Base-by-base conservation (phyloP, 2,888 invertebrate species). In the Drosophila birchii region DNA sequence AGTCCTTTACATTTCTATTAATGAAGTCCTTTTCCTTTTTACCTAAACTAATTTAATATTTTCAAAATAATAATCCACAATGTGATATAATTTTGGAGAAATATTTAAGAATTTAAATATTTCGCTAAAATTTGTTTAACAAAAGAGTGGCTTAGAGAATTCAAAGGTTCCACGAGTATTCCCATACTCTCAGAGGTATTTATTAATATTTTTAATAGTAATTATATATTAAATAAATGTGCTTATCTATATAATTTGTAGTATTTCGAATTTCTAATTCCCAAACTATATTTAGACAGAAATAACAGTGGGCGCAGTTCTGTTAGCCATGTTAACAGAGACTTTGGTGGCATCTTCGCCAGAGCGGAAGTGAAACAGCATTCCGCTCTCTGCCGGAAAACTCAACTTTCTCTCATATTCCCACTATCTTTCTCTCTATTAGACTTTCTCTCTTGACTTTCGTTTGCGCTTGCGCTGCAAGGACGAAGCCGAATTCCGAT, bases 401-500 rank as follows among this genome's bases (percentile, higher is more conserved):
- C 14, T 29, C 47, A 41, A 11, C 23, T 45, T 29, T 14, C 45
- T n/a, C 44, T 18, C 18, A 12, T 16, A 6, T 43, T 26, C 32
- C 32, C 18, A 26, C 26, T 26, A 26, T 16, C 16, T 6, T 16
- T 34, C 32, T 39, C 51, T 23, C 16, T 5, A 5, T 23, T 11
- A 14, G 12, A 20, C 23, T 39, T 26, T 23, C 44, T 56, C 56
- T 70, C 39, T 1, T 20, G 34, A 23, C 11, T 29, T 38, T 43
- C 38, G 64, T 57, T 8, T 39, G 72, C 72, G 72, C 58, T 29
- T 73, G 72, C 72, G 72, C 38, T 47, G 38, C 14, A 26, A 47
- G 39, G 32, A 49, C 43, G 20, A 54, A 54, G 43, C 23, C 72
- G 47, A 71, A 73, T 73, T 64, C 71, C 72, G 71, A 73, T 71